Percentiles rank a stretch among this genome's conserved stretches.
phyloP scores from a whole-genome alignment of 1,140 invertebrate species.

The Trichomalopsis sarcophagae region DNA sequence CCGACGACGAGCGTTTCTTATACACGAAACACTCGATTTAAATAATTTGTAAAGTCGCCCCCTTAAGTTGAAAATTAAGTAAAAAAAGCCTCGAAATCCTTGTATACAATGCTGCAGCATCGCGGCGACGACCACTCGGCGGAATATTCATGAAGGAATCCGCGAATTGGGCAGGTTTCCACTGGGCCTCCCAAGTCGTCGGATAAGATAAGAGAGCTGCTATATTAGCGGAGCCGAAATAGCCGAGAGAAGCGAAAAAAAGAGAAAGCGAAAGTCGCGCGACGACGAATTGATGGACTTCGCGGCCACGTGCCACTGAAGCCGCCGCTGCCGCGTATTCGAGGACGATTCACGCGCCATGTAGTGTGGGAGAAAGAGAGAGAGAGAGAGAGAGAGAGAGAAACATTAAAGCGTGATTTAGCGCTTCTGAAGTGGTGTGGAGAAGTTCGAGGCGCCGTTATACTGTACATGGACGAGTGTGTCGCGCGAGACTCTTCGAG shows the following conservation, averaged over 20 bases:
- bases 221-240: background rate
- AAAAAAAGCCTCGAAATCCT: background rate
- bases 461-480: background rate
- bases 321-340: background rate
- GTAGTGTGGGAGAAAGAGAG: background rate
- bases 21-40: background rate
- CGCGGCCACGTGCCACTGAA: constrained; percentile 29
- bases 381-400: background rate
- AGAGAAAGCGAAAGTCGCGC: constrained; percentile 19
- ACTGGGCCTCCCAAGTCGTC: constrained; percentile 45
- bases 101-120: constrained; percentile 30
- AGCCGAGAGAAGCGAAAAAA: background rate
- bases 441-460: background rate
- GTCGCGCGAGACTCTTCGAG: background rate
- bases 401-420: constrained; percentile 40
- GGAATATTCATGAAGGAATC: constrained; percentile 48
- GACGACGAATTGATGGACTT: constrained; percentile 5
- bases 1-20: too few species aligned
- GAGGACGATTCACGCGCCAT: constrained; percentile 27
- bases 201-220: constrained; percentile 20
- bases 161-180: constrained; percentile 47
- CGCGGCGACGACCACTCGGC: background rate
- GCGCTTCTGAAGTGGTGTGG: constrained; percentile 10
- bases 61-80: background rate
- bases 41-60: constrained; percentile 33